A percentile compares a stretch with the other conserved stretches of the same genome.
phyloP scores from a whole-genome alignment of 2,888 invertebrate genomes.

The Seladonia tumulorum region DNA sequence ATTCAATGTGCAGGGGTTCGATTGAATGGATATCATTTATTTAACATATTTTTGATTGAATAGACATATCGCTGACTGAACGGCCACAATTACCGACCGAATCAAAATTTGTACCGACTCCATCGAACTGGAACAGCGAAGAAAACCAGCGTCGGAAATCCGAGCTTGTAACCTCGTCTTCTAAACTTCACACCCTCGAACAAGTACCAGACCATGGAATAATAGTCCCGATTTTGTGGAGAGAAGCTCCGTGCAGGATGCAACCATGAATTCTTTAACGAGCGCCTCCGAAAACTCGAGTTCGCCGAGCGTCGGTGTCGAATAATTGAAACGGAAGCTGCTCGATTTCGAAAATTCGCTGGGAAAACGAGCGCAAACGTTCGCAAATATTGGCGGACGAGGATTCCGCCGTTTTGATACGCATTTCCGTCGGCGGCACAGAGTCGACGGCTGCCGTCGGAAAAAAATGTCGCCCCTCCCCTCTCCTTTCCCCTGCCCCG shows the following conservation, averaged over 20 bases:
- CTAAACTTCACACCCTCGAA: not conserved
- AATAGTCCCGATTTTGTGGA: not conserved
- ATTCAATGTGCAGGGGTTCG: not conserved
- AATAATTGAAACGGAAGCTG: constrained; percentile 3
- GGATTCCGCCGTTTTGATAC: not conserved
- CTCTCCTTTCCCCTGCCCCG: not conserved
- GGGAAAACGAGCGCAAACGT: not conserved
- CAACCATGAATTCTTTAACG: not conserved
- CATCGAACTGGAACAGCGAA: not conserved
- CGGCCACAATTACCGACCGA: not conserved
- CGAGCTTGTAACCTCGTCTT: not conserved
- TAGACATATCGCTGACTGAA: too few relatives aligned
- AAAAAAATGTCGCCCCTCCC: not conserved
- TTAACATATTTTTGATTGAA: not conserved
- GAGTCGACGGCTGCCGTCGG: not conserved
- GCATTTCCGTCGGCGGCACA: not conserved
- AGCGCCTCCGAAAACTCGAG: not conserved
- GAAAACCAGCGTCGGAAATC: not conserved
- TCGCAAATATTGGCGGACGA: not conserved
- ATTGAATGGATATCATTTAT: not conserved
- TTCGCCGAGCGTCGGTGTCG: not conserved
- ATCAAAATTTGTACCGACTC: not conserved
- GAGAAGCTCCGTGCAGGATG: not conserved
- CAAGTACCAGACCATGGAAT: not conserved
- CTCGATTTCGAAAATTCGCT: not conserved